phyloP scores from a whole-genome alignment of 1,140 invertebrate species.

The Samia ricini region DNA sequence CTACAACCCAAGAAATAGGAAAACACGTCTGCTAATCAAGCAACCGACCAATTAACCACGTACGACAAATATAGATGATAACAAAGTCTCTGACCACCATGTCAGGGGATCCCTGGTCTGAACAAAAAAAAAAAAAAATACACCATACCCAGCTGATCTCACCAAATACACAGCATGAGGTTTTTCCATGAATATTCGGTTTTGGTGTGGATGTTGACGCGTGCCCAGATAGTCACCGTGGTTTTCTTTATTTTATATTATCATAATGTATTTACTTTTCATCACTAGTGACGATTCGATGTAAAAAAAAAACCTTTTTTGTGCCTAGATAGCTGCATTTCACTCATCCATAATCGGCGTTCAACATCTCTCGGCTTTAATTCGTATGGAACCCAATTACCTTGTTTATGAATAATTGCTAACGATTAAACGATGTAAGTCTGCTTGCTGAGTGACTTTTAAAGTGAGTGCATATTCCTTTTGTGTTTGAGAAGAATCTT shows the following conservation, averaged over 20 bases:
- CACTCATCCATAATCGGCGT: not conserved
- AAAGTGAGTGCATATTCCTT: not conserved
- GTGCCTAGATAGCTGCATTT: not conserved
- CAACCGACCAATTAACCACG: too few relatives aligned
- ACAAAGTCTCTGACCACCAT: too few relatives aligned
- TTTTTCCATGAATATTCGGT: conserved; percentile 22
- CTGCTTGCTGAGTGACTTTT: not conserved
- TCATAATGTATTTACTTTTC: conserved; percentile 13
- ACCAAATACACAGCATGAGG: conserved; percentile 36
- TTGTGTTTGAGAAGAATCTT: not conserved
- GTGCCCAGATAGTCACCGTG: conserved; percentile 22
- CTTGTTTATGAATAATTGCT: conserved; percentile 2
- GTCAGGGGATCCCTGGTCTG: too few relatives aligned
- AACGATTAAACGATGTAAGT: conserved; percentile 5
- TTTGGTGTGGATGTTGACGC: conserved; percentile 21
- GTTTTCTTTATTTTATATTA: conserved; percentile 16
- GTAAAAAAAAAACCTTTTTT: conserved; percentile 1
- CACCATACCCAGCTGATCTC: conserved; percentile 38
- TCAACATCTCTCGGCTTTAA: conserved; percentile 1
- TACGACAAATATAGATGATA: too few relatives aligned
- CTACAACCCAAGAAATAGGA: too few relatives aligned
- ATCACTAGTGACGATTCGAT: conserved; percentile 9
- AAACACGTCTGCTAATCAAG: too few relatives aligned
- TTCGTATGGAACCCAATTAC: conserved; percentile 5
- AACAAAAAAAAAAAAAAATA: too few relatives aligned